phyloP scores from a whole-genome alignment of 2,888 invertebrate genomes.

The Idaea biselata region DNA sequence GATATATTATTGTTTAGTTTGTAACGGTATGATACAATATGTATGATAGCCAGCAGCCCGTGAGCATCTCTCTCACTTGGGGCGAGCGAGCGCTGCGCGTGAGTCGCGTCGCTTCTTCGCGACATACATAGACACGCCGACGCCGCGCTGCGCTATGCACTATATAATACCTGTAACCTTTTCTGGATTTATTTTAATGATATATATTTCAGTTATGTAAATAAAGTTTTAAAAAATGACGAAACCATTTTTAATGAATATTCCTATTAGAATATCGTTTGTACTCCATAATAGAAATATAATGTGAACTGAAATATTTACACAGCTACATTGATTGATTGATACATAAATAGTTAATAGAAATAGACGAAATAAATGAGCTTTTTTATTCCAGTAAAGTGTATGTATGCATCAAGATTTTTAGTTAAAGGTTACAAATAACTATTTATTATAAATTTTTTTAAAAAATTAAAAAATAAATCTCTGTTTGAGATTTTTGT shows the following conservation, averaged over 20 bases:
- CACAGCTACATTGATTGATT: conserved; percentile 28
- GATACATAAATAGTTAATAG: conserved; percentile 20
- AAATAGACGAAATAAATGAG: conserved; percentile 34
- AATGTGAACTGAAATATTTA: conserved; percentile 23
- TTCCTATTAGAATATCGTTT: conserved; percentile 42
- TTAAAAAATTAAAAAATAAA: conserved; percentile 48
- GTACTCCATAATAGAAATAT: conserved; percentile 28
- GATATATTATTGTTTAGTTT: conserved; percentile 62
- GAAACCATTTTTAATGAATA: conserved; percentile 45
- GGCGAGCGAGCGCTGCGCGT: conserved; percentile 1
- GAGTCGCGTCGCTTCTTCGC: conserved; percentile 48
- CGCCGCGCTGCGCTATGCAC: too few species aligned
- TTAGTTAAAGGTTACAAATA: conserved; percentile 33
- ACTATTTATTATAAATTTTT: conserved; percentile 51
- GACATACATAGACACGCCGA: too few species aligned
- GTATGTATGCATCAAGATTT: conserved; percentile 42
- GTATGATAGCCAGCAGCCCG: too few species aligned
- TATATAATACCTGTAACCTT: neutral
- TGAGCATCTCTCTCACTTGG: neutral
- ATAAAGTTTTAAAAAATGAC: conserved; percentile 64
- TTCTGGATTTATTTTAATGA: conserved; percentile 58
- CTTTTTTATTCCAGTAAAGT: conserved; percentile 48
- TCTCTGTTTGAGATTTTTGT: conserved; percentile 50
- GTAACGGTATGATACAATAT: neutral
- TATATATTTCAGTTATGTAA: conserved; percentile 73